phyloP scores from a whole-genome alignment of 2,888 invertebrate species.

The Drosophila trichaetosa region DNA sequence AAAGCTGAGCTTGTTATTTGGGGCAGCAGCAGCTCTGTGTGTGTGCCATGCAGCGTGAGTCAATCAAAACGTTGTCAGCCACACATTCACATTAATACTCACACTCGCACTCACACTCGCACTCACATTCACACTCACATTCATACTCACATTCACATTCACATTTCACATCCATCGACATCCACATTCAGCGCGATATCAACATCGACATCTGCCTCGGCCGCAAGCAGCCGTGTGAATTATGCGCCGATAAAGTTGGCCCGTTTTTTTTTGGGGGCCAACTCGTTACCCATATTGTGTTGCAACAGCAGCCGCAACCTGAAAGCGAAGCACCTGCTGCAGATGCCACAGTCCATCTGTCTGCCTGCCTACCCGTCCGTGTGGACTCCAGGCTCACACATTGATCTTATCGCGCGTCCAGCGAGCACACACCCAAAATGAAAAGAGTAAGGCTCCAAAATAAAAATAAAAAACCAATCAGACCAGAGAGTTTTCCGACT shows the following conservation, averaged over 20 bases:
- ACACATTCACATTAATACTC: constrained; percentile 45
- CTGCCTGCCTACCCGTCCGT: constrained; percentile 1
- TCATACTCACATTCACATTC: constrained; percentile 9
- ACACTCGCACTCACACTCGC: constrained; percentile 18
- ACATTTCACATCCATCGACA: constrained; percentile 26
- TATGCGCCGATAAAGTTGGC: constrained; percentile 76
- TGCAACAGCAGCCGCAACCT: constrained; percentile 34
- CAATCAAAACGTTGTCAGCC: background rate
- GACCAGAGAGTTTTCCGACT: background rate
- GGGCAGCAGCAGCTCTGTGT: background rate
- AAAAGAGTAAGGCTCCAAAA: constrained; percentile 59
- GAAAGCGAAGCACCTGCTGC: constrained; percentile 77
- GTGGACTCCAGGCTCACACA: constrained; percentile 52
- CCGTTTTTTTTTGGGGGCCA: constrained; percentile 58
- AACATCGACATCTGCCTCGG: constrained; percentile 32
- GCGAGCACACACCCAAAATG: constrained; percentile 69
- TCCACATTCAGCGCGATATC: constrained; percentile 16
- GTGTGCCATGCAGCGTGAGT: constrained; percentile 34
- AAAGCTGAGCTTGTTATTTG: background rate
- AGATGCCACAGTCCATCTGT: constrained; percentile 58
- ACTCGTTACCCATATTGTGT: constrained; percentile 76
- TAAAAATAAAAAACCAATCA: background rate
- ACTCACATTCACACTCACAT: constrained; percentile 32
- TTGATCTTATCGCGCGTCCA: constrained; percentile 67
- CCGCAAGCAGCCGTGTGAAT: constrained; percentile 68